These are phyloP conservation scores for Bombus haemorrhoidalis DNA, from an alignment of 1,140 invertebrate genomes.

Conservation along the genomic window DNA sequence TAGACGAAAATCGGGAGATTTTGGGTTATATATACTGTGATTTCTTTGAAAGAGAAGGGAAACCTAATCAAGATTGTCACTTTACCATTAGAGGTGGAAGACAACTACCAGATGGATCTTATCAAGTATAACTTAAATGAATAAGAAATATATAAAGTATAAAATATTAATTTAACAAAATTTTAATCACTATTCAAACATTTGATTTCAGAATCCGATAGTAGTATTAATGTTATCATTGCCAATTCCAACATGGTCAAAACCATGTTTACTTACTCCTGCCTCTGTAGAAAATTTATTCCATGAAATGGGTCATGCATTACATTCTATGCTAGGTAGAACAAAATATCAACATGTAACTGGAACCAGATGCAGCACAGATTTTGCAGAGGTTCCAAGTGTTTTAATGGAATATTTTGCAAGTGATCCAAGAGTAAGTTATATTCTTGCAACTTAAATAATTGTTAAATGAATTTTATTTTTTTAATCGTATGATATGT, in stretches of 20 bases:
- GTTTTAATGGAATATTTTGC: slow-evolving; percentile 99
- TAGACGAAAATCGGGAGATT: slow-evolving; percentile 89
- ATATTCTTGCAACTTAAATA: neutral
- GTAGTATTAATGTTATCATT: slow-evolving; percentile 97
- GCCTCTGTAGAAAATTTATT: slow-evolving; percentile 97
- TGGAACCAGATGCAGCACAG: slow-evolving; percentile 97
- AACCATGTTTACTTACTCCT: slow-evolving; percentile 91
- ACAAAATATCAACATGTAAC: slow-evolving; percentile 98
- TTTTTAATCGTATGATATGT: slow-evolving; percentile 1
- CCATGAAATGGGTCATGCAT: slow-evolving; percentile 99
- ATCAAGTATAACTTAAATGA: slow-evolving; percentile 85
- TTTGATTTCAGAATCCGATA: slow-evolving; percentile 89
- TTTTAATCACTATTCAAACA: neutral
- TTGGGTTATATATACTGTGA: slow-evolving; percentile 99
- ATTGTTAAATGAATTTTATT: slow-evolving; percentile 17
- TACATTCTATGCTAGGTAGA: slow-evolving; percentile 98
- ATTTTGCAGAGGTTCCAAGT: slow-evolving; percentile 99
- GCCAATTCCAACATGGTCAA: slow-evolving; percentile 87
- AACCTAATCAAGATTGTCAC: slow-evolving; percentile 98
- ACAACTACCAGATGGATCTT: slow-evolving; percentile 89
- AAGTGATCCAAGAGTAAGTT: slow-evolving; percentile 90
- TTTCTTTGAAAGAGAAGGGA: slow-evolving; percentile 94
- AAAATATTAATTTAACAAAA: slow-evolving; percentile 18
- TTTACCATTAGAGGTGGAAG: slow-evolving; percentile 98
- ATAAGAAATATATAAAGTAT: slow-evolving; percentile 20